Evolutionary conservation across 2,888 invertebrate species (phyloP).

Genomic region (Drosophila incognita): DNA sequence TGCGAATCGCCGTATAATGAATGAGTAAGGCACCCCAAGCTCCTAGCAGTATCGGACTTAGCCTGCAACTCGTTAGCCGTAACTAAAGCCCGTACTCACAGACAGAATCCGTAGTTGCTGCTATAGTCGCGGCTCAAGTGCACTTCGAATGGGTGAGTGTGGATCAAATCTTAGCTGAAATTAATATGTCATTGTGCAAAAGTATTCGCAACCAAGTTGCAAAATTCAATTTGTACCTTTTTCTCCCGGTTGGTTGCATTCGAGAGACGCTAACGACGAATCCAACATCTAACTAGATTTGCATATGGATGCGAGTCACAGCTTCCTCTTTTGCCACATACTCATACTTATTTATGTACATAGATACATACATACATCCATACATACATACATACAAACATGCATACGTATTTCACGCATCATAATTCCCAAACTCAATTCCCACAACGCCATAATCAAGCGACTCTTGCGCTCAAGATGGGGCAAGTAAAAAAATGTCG

Average conservation of each 20-base stretch:
- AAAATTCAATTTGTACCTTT: constrained; percentile 68
- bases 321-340: constrained; percentile 24
- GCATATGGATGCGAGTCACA: constrained; percentile 61
- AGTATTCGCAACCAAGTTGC: constrained; percentile 60
- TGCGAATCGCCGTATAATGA: constrained; percentile 76
- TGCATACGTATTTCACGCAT: constrained; percentile 62
- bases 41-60: constrained; percentile 20
- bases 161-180: constrained; percentile 36
- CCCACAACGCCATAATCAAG: constrained; percentile 73
- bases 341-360: background rate
- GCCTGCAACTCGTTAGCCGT: constrained; percentile 65
- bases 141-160: constrained; percentile 39
- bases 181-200: constrained; percentile 74
- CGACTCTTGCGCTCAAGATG: constrained; percentile 46
- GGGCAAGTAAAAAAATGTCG: constrained; percentile 30
- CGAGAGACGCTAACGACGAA: constrained; percentile 57
- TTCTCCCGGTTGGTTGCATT: constrained; percentile 49
- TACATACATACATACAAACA: background rate
- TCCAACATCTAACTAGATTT: constrained; percentile 70
- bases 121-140: constrained; percentile 52
- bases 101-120: constrained; percentile 43
- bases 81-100: constrained; percentile 39
- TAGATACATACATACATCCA: constrained; percentile 1
- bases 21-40: constrained; percentile 58
- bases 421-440: constrained; percentile 77